Base-by-base conservation (phyloP, 1,140 invertebrate genomes). In the Drosophila sechellia region DNA sequence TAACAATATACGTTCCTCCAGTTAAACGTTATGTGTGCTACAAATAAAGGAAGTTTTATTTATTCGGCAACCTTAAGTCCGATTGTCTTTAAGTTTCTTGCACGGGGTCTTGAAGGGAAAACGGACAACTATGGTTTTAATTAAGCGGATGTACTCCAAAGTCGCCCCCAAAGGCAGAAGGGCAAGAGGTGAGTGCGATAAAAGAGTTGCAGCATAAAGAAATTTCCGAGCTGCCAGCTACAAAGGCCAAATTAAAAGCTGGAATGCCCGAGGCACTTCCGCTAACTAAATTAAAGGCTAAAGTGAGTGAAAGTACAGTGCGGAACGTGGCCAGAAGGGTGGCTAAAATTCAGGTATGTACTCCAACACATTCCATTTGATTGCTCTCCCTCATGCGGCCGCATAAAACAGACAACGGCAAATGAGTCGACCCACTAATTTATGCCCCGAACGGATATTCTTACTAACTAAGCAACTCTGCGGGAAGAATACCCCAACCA, bases 41-140 rank as follows among this genome's bases (percentile, higher is more conserved):
- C 77, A 79, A 86, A 87, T 81, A 79, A 86, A 86, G 56, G 39
- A 56, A 81, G 63, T 77, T 75, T 75, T 60, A 81, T 78, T 78
- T 87, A 81, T 71, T 81, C 22, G 59, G 31, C 40, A 58, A 52
- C 59, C 73, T 56, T 58, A 63, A 50, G 1, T 25, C 35, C 37
- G 13, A 50, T n/a, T 60, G 37, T 27, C 27, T 68, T 31, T 17
- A 17, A 22, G 39, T 17, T 17, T 31, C 31, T 31, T 37, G 42
- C n/a, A 17, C 37, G 17, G 13, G n/a, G 22, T 2, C 1, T 13
- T 25, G 13, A 17, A 11, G 22, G 13, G 42, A 25, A 43, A 37
- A 20, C 37, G 45, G 35, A 69, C 64, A 46, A 17, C 15, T 27
- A 31, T n/a, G 45, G 54, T 83, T 71, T 71, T 69, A 79, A 84